phyloP scores from a whole-genome alignment of 1,140 invertebrate species.

The Lepidurus packardi region DNA sequence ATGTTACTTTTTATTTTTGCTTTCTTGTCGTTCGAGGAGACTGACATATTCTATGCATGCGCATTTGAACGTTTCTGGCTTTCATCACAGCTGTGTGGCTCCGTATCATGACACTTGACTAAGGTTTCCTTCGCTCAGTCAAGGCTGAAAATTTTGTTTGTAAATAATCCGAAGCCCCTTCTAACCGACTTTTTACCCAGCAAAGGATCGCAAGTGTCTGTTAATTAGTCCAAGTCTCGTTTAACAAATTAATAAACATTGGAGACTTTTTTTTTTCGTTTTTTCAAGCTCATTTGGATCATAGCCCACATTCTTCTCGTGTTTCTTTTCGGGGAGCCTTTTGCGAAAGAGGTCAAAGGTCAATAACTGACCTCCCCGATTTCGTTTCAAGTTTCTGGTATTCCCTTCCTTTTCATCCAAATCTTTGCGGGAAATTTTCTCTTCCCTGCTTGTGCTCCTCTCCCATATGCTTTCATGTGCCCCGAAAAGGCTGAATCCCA shows the following conservation, averaged over 20 bases:
- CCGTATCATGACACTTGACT: background rate
- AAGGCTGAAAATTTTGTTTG: background rate
- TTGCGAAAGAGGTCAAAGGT: background rate
- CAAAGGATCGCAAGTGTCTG: background rate
- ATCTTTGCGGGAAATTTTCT: background rate
- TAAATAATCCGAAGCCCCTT: background rate
- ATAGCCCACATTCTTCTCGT: background rate
- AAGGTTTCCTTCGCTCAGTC: background rate
- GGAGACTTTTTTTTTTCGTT: background rate
- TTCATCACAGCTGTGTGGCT: conserved; percentile 22
- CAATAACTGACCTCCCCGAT: background rate
- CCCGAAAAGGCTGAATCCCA: background rate
- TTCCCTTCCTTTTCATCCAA: background rate
- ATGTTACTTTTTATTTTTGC: too few relatives aligned
- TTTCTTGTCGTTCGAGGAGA: background rate
- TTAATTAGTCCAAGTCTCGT: background rate
- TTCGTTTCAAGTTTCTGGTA: background rate
- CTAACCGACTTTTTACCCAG: too few relatives aligned
- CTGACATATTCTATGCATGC: conserved; percentile 23
- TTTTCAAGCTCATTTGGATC: background rate
- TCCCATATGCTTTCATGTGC: background rate
- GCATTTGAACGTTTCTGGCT: conserved; percentile 23
- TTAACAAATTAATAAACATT: conserved; percentile 15
- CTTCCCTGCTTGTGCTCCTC: background rate
- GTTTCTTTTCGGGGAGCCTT: too few relatives aligned